Evolutionary conservation across 2,888 invertebrate species (phyloP), one percentile per base, ranked within the genome.

Genomic region (Pediacus dermestoides): DNA sequence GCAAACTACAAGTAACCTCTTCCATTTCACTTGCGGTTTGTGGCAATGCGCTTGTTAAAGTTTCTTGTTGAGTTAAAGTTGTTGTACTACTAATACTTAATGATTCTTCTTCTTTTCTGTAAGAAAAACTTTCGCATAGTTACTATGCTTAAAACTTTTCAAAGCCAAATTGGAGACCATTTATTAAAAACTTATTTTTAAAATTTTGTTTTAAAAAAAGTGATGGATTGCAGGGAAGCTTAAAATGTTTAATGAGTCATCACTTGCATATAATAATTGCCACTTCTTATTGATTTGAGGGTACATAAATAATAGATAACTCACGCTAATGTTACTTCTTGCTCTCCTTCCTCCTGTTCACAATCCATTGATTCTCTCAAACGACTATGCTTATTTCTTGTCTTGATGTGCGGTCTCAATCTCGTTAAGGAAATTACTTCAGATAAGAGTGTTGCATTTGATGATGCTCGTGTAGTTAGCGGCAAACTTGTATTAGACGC

Each of bases 381-480:
- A n/a, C 82, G 71, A 1, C 70, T 71, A 51, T 77, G 77, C 14
- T 74, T 71, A 44, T 70, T 58, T 38, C 67, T 66, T 23, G 55
- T 54, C 61, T 56, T 63, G 25, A 74, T 70, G 46, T 70, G 62
- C 12, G 72, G 74, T 16, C 76, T 68, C 57, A 80, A 68, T 58
- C 76, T 74, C 7, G 78, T 77, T 46, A 83, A 62, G 10, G 85
- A 87, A 26, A 86, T 83, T 12, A 88, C 87, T 64, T 89, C 88
- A 0, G 88, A 88, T 7, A 88, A 72, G 6, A 88, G 68, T 0
- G 88, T 88, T 26, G 85, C 81, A 11, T 84, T 82, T 1, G 88
- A 88, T 1, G 84, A 77, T 1, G 82, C 78, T 14, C 81, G 68
- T 0, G 78, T 76, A 4, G 79, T 76, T 22, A 77, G 51, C 2